Evolutionary conservation across 1,140 invertebrate genomes (phyloP), one percentile per base, ranked within the genome.

Genomic region (Sitophilus oryzae): DNA sequence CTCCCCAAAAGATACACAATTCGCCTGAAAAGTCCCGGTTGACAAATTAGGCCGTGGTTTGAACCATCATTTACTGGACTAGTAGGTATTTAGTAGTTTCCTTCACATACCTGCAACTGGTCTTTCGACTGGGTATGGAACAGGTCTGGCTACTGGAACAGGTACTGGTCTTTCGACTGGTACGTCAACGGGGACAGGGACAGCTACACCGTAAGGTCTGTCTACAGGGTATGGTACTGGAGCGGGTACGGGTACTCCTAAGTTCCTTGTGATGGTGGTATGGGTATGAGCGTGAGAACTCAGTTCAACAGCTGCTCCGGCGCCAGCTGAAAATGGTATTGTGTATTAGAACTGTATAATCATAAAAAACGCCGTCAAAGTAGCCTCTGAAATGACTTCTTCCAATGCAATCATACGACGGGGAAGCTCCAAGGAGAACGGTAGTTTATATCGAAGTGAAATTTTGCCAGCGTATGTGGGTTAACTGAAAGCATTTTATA

Each of bases 121-220:
- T 44, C 62, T 58, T 40, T 63, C 47, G 8, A 67, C 58, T n/a
- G 59, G 41, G 3, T 67, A 53, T 0, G 74, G 73, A 44, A 75
- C 75, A 2, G 77, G 77, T 57, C 73, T 74, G 1, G 67, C 58
- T 1, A 78, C 64, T 36, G 58, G 52, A 19, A 64, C 60, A 6
- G 58, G 43, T 6, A 61, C 45, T 0, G 62, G 62, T 42, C 59
- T 47, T 18, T 64, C 60, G 3, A 64, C 62, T 37, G 56, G 19
- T 19, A 62, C 48, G 0, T 60, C 46, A n/a, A 58, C 53, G 46
- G 49, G 60, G 15, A 64, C 61, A 18, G 57, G 52, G 22, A 66
- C 59, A 11, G 59, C 56, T 11, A 65, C 60, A 14, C 57, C 59
- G 4, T 66, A 61, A 0, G 58, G 63, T 18, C 65, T 57, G 56